These are phyloP conservation scores for Achroia grisella DNA, from an alignment of 1,140 invertebrate species.

Conservation along the genomic window DNA sequence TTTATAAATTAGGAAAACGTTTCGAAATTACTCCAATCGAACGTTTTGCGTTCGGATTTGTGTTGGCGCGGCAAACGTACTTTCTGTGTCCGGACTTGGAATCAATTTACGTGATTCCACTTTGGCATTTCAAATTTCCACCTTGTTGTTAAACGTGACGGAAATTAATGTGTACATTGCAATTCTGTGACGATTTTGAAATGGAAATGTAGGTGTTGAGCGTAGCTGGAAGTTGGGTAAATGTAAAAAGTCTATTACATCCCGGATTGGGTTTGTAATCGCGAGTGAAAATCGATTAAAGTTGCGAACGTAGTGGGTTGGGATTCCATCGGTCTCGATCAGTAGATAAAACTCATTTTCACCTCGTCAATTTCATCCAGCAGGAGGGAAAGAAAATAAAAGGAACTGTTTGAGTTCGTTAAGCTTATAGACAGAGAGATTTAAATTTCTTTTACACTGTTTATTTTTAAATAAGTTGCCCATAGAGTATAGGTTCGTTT, in stretches of 20 bases:
- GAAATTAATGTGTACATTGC: conserved; percentile 63
- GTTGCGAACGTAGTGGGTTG: conserved; percentile 19
- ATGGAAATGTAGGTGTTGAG: conserved; percentile 22
- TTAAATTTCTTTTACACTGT: too few species aligned
- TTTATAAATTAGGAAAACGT: conserved; percentile 51
- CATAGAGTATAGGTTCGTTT: too few species aligned
- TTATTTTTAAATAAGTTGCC: too few species aligned
- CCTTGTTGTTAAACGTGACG: conserved; percentile 34
- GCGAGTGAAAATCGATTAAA: conserved; percentile 45
- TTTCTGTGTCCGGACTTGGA: conserved; percentile 37
- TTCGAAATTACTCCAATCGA: conserved; percentile 53
- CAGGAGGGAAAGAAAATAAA: conserved; percentile 31
- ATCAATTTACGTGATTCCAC: conserved; percentile 54
- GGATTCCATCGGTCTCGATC: too few species aligned
- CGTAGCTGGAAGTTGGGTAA: conserved; percentile 25
- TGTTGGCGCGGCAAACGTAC: conserved; percentile 13
- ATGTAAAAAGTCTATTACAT: conserved; percentile 48
- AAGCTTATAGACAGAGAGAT: not conserved
- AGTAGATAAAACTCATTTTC: conserved; percentile 31
- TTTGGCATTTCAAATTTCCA: conserved; percentile 43
- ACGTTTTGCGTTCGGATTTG: conserved; percentile 43
- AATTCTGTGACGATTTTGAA: conserved; percentile 21
- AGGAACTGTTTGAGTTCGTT: conserved; percentile 13
- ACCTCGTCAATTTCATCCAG: conserved; percentile 13
- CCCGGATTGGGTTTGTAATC: conserved; percentile 35